Evolutionary conservation across 2,113 vertebrate genomes (phyloP), one percentile per base, ranked within the genome.

Genomic region (Zootoca vivipara): DNA sequence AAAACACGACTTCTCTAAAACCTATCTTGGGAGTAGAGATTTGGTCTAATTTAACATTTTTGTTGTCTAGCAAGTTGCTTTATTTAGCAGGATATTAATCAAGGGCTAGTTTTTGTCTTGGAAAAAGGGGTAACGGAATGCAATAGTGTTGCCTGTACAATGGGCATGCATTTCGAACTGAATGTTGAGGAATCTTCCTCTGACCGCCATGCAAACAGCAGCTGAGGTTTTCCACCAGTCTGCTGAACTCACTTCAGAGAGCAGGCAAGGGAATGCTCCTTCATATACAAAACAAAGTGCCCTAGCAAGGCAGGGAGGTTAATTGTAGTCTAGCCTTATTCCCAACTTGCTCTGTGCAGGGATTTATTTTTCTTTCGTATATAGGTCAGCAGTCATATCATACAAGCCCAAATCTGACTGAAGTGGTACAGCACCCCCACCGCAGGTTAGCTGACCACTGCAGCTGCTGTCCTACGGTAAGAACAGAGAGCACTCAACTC

Each of bases 101-200:
- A 38, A 90, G 86, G 56, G 6, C 65, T 82, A 26, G 87, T 83
- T 18, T 79, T 83, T 92, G 88, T 85, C 91, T 62, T 62, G 58
- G 88, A 85, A 91, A 78, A 89, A 91, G 18, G 90, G 87, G 78
- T 91, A 90, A 85, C n/a, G 89, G 85, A 52, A 94, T 95, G 95
- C 95, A 95, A 96, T 95, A 97, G 94, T 92, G 93, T 86, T 89
- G 90, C 78, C 81, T 1, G 3, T 77, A 82, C 93, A 89, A 74
- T 22, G 69, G 70, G 65, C 26, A 10, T 69, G 65, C 22, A 69
- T 69, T 69, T 69, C 26, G 22, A 26, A 30, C 65, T 69, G 65
- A 24, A 69, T 2, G 7, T 9, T 28, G 8, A 69, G 65, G 22
- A 33, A n/a, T 42, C 2, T 33, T 80, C 30, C 73, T 86, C 70